A percentile compares a stretch with the other conserved stretches of the same genome.
Evolutionary conservation across 2,797 vertebrate species (phyloP).

Genomic region (Philypnodon macrostomus): DNA sequence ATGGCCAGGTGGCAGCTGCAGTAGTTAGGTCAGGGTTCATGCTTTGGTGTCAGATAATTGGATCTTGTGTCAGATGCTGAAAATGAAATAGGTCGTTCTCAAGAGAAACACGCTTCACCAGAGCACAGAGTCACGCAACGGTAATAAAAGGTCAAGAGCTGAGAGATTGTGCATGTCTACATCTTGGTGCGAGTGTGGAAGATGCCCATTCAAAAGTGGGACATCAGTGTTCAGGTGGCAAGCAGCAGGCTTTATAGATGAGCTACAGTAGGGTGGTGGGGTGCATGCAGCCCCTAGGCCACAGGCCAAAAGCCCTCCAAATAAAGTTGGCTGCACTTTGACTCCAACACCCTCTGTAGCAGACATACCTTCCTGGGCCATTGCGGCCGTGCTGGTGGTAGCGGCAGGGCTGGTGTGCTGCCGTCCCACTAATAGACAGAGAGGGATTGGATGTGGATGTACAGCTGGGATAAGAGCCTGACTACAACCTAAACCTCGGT

Average conservation of each 20-base stretch:
- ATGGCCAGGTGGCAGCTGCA: slow-evolving; percentile 26
- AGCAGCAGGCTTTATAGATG: slow-evolving; percentile 42
- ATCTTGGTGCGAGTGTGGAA: slow-evolving; percentile 11
- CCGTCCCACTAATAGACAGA: slow-evolving; percentile 94
- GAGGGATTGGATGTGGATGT: slow-evolving; percentile 81
- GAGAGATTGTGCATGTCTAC: slow-evolving; percentile 19
- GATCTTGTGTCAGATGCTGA: slow-evolving; percentile 28
- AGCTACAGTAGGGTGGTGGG: slow-evolving; percentile 38
- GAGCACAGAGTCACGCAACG: slow-evolving; percentile 22
- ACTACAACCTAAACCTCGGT: slow-evolving; percentile 9
- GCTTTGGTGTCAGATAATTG: slow-evolving; percentile 42
- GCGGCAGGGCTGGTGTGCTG: slow-evolving; percentile 93
- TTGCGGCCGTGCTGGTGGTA: slow-evolving; percentile 89
- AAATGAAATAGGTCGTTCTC: slow-evolving; percentile 39
- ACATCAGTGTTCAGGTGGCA: slow-evolving; percentile 61
- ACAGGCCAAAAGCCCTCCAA: slow-evolving; percentile 68
- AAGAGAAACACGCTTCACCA: slow-evolving; percentile 29
- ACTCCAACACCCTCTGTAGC: slow-evolving; percentile 45
- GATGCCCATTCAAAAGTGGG: slow-evolving; percentile 54
- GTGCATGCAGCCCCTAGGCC: slow-evolving; percentile 58
- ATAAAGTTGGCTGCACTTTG: slow-evolving; percentile 47
- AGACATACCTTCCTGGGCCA: slow-evolving; percentile 94
- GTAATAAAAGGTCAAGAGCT: slow-evolving; percentile 38
- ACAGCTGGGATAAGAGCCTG: slow-evolving; percentile 49
- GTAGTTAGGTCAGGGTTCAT: slow-evolving; percentile 39